Percentiles rank a stretch among this genome's conserved stretches.
phyloP scores from a whole-genome alignment of 2,113 vertebrate genomes.

The Panurus biarmicus region DNA sequence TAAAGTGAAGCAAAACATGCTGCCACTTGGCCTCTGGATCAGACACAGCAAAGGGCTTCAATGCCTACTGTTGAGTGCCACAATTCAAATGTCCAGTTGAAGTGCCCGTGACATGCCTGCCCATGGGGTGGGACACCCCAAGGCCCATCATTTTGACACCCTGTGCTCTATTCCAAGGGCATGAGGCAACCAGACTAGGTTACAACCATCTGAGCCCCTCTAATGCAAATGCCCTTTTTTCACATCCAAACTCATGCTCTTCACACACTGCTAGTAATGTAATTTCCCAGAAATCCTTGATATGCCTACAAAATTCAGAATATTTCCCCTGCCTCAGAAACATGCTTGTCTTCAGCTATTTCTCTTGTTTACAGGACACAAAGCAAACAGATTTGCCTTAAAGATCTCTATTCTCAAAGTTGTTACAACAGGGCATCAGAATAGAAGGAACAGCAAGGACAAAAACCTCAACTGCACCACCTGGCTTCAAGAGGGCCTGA shows the following conservation, averaged over 20 bases:
- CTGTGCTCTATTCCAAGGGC: not conserved
- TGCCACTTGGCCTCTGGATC: not conserved
- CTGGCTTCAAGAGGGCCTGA: not conserved
- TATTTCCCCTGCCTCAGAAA: not conserved
- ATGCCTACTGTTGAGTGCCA: not conserved
- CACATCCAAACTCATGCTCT: not conserved
- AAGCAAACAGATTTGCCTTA: not conserved
- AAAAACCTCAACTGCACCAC: not conserved
- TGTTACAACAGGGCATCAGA: not conserved
- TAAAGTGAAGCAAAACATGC: not conserved
- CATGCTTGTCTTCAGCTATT: not conserved
- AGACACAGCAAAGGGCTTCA: not conserved
- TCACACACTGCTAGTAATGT: not conserved
- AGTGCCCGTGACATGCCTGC: accelerated
- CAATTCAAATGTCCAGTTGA: not conserved
- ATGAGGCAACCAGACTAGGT: not conserved
- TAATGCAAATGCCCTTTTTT: not conserved
- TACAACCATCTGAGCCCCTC: not conserved
- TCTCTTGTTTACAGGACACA: not conserved
- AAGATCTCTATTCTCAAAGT: not conserved
- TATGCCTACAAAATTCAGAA: not conserved
- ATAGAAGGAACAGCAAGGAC: not conserved
- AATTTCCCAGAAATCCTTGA: not conserved
- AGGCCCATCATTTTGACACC: accelerated
- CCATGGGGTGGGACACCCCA: not conserved